A percentile compares a stretch with the other conserved stretches of the same genome.
These are phyloP conservation scores for Agrotis ipsilon DNA, from an alignment of 2,888 invertebrate genomes.

Conservation along the genomic window DNA sequence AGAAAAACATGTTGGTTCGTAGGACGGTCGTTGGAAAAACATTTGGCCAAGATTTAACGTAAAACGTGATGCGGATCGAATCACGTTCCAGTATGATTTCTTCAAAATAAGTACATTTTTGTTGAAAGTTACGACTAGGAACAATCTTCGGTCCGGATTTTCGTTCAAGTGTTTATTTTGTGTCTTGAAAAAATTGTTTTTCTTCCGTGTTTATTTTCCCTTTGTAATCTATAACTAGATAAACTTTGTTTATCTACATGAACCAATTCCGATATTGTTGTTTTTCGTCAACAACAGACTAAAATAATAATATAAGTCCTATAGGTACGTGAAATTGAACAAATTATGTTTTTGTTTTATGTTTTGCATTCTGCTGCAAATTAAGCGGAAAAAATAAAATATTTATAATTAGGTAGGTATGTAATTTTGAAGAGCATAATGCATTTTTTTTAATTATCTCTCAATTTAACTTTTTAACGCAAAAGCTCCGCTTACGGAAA, in stretches of 20 bases:
- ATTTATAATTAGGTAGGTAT: no score
- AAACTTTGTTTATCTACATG: no score
- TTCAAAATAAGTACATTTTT: slow-evolving; percentile 9
- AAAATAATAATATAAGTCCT: no score
- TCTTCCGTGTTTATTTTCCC: neutral
- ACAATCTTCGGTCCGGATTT: slow-evolving; percentile 8
- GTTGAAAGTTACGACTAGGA: slow-evolving; percentile 16
- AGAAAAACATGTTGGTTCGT: slow-evolving; percentile 40
- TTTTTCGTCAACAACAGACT: neutral
- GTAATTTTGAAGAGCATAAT: no score
- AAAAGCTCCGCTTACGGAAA: no score
- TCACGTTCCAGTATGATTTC: slow-evolving; percentile 53
- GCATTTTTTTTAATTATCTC: no score
- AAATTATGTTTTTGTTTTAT: no score
- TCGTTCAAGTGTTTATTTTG: neutral
- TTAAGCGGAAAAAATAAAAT: no score
- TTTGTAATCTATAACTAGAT: neutral
- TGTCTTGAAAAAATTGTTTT: neutral
- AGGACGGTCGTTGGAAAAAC: slow-evolving; percentile 33
- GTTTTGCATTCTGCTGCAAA: no score
- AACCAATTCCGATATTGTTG: neutral
- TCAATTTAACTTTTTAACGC: no score
- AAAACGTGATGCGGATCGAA: slow-evolving; percentile 60
- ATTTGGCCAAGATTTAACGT: slow-evolving; percentile 47
- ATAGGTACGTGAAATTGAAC: no score